Evolutionary conservation across 2,797 vertebrate genomes (phyloP).

Genomic region (Myioborus miniatus): DNA sequence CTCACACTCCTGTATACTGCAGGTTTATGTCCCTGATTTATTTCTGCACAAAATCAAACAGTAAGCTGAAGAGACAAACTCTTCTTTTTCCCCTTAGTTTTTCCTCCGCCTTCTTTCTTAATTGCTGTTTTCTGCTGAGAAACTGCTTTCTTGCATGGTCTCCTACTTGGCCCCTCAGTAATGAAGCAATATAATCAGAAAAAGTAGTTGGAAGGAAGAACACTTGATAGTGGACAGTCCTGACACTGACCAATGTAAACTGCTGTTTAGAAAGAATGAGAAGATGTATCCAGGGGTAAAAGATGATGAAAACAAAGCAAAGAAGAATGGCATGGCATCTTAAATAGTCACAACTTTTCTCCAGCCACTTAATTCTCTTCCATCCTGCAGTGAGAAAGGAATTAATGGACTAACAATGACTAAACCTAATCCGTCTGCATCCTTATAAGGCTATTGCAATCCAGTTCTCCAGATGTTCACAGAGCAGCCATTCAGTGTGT

Average conservation of each 20-base stretch:
- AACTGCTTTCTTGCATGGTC: background rate
- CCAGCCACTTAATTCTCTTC: background rate
- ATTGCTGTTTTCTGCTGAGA: background rate
- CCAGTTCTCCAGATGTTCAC: background rate
- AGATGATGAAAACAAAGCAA: background rate
- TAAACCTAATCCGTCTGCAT: background rate
- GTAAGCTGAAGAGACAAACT: background rate
- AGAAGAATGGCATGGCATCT: background rate
- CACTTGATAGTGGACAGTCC: background rate
- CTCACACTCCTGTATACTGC: background rate
- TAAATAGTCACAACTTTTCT: background rate
- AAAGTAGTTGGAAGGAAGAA: background rate
- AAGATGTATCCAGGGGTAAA: background rate
- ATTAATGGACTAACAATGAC: background rate
- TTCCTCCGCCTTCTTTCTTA: accelerated
- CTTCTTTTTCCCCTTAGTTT: accelerated
- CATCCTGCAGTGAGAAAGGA: background rate
- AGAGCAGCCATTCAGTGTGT: background rate
- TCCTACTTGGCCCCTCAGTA: background rate
- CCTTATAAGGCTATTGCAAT: background rate
- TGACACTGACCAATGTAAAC: background rate
- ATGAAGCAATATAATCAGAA: background rate
- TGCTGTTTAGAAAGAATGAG: background rate
- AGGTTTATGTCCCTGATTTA: background rate
- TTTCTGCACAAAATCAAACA: background rate